A percentile compares a stretch with the other conserved stretches of the same genome.
Evolutionary conservation across 2,888 invertebrate genomes (phyloP).

Genomic region (Onchidella celtica): DNA sequence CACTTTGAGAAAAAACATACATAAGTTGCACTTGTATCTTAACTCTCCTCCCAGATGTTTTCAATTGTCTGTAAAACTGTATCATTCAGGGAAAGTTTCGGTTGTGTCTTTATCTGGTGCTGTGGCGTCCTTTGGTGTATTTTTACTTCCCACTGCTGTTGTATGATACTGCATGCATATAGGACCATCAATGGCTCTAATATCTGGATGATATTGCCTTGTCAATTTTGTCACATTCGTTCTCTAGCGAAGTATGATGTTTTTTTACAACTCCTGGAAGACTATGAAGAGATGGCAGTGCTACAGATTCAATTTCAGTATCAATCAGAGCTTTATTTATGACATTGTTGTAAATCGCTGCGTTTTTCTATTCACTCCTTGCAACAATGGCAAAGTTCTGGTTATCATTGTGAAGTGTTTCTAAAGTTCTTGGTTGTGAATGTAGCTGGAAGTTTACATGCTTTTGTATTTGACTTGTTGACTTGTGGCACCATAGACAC

Average conservation of each 20-base stretch:
- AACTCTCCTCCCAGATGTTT: no score
- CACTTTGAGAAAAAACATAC: no score
- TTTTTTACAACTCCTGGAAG: slow-evolving; percentile 26
- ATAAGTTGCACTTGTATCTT: no score
- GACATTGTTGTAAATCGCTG: background rate
- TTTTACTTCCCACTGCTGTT: no score
- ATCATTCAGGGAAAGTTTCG: no score
- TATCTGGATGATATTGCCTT: no score
- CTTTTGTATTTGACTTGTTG: background rate
- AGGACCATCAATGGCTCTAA: no score
- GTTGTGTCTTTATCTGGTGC: no score
- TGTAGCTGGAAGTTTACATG: background rate
- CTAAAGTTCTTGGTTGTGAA: background rate
- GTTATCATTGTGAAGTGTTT: background rate
- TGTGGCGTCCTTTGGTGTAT: no score
- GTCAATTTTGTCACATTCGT: slow-evolving; percentile 2
- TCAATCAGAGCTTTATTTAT: background rate
- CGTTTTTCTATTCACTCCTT: background rate
- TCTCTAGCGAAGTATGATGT: slow-evolving; percentile 1
- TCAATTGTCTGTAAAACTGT: no score
- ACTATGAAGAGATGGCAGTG: slow-evolving; percentile 27
- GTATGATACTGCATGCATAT: no score
- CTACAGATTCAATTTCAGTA: background rate
- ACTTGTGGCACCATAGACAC: slow-evolving; percentile 28
- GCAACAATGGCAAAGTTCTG: background rate